Conservation (phyloP, 2,888 invertebrate species). For the Thymelicus sylvestris region DNA sequence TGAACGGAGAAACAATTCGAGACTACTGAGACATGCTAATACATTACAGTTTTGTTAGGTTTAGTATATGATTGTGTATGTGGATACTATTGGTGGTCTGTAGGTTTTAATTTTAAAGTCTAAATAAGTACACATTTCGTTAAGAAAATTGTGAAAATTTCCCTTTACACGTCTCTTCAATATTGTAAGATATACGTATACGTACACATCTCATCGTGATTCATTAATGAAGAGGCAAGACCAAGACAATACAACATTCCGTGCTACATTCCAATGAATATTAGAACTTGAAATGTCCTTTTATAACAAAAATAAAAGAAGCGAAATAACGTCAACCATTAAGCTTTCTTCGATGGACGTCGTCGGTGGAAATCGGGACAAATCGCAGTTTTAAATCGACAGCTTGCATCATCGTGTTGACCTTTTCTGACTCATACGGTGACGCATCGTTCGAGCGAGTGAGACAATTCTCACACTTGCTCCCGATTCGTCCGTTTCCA, state of each 20-base stretch:
- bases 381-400: conserved; percentile 44
- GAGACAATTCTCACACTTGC: conserved; percentile 45
- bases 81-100: too few relatives aligned
- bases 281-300: conserved; percentile 39
- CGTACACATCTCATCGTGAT: not conserved
- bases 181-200: too few relatives aligned
- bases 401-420: conserved; percentile 44
- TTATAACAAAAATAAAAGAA: conserved; percentile 39
- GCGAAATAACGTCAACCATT: conserved; percentile 68
- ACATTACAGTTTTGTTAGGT: too few relatives aligned
- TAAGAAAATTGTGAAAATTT: too few relatives aligned
- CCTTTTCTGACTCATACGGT: conserved; percentile 65
- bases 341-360: conserved; percentile 69
- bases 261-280: conserved; percentile 9
- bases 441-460: conserved; percentile 61
- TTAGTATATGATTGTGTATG: too few relatives aligned
- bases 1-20: not conserved
- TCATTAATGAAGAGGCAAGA: not conserved
- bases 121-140: too few relatives aligned
- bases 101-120: too few relatives aligned
- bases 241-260: not conserved
- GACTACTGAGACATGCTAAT: too few relatives aligned
- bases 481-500: conserved; percentile 60
- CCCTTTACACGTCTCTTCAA: too few relatives aligned
- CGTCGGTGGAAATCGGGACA: conserved; percentile 60